These are phyloP conservation scores for Beris morrisii DNA, from an alignment of 2,888 invertebrate species.

Conservation along the genomic window DNA sequence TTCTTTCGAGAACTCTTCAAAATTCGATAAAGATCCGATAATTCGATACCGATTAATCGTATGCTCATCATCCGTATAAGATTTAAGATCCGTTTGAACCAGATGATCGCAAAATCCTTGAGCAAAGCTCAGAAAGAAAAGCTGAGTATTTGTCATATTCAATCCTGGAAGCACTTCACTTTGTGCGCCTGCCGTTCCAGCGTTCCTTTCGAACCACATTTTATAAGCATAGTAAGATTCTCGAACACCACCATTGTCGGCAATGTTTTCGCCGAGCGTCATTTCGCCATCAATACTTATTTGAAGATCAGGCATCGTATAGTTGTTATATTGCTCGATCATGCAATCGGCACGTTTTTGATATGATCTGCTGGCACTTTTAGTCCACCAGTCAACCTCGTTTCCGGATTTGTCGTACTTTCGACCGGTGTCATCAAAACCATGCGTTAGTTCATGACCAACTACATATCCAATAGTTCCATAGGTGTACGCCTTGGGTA, in stretches of 20 bases:
- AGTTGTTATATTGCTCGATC: slow-evolving; percentile 4
- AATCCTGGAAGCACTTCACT: slow-evolving; percentile 6
- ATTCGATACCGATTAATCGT: slow-evolving; percentile 5
- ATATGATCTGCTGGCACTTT: background rate
- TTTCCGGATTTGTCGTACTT: slow-evolving; percentile 5
- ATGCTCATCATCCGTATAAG: slow-evolving; percentile 2
- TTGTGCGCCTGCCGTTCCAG: no score
- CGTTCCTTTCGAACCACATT: slow-evolving; percentile 1
- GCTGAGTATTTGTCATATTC: slow-evolving; percentile 18
- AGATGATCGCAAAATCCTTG: slow-evolving; percentile 12
- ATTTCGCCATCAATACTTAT: background rate
- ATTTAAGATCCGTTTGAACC: background rate
- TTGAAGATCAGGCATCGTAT: background rate
- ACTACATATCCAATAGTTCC: slow-evolving; percentile 13
- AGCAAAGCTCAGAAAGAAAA: slow-evolving; percentile 26
- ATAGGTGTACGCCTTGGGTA: slow-evolving; percentile 12
- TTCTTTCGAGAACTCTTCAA: slow-evolving; percentile 20
- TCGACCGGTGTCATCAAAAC: slow-evolving; percentile 9
- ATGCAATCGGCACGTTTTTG: slow-evolving; percentile 9
- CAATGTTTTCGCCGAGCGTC: slow-evolving; percentile 22
- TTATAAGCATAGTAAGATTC: slow-evolving; percentile 4
- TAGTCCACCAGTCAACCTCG: slow-evolving; percentile 11
- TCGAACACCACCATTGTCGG: slow-evolving; percentile 23
- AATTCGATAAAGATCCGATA: slow-evolving; percentile 15
- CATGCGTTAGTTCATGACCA: slow-evolving; percentile 29